phyloP scores from a whole-genome alignment of 1,140 invertebrate species.

The Atta colombica region DNA sequence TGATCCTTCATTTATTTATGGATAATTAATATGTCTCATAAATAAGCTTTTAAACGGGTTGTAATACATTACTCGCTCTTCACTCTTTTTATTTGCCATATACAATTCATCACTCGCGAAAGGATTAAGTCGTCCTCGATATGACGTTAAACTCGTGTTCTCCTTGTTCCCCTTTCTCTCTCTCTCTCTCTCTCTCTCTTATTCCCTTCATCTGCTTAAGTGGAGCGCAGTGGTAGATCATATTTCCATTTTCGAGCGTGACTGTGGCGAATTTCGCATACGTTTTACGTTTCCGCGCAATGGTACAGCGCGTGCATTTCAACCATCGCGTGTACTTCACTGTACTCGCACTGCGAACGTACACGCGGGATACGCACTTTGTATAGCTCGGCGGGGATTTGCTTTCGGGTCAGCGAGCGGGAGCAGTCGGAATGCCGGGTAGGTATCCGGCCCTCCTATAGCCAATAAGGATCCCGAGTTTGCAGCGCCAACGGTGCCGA shows the following conservation, averaged over 20 bases:
- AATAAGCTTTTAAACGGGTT: neutral
- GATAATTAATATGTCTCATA: constrained; percentile 1
- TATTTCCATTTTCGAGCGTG: constrained; percentile 51
- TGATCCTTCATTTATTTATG: neutral
- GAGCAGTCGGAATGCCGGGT: constrained; percentile 58
- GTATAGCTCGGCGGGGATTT: constrained; percentile 36
- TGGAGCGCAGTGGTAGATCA: neutral
- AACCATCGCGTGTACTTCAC: neutral
- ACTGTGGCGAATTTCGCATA: constrained; percentile 20
- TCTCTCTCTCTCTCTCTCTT: neutral
- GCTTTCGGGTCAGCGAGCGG: constrained; percentile 65
- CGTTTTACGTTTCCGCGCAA: neutral
- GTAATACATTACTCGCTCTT: constrained; percentile 1
- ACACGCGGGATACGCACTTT: constrained; percentile 43
- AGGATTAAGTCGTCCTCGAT: constrained; percentile 30
- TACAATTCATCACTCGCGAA: constrained; percentile 8
- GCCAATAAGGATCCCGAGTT: constrained; percentile 53
- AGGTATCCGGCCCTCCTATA: constrained; percentile 46
- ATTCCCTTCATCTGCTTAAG: neutral
- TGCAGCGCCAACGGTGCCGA: neutral
- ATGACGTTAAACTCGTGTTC: constrained; percentile 14
- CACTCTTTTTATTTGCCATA: neutral
- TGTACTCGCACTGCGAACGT: constrained; percentile 3
- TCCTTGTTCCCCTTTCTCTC: neutral
- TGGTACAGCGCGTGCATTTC: constrained; percentile 12